Evolutionary conservation across 2,888 invertebrate genomes (phyloP), one percentile per base, ranked within the genome.

Genomic region (Iselma pallidipennis): DNA sequence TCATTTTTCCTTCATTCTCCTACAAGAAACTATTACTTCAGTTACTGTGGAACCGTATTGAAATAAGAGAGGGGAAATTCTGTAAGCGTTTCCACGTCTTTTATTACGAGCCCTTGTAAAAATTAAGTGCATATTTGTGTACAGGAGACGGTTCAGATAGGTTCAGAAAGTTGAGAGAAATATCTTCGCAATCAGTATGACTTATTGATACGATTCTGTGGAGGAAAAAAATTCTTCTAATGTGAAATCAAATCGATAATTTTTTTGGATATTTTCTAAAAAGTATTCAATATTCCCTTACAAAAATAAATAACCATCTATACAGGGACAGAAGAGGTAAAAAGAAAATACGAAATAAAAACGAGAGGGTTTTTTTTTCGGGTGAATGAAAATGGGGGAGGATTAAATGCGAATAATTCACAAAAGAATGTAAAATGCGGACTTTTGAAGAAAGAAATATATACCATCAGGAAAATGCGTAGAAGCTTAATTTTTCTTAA

Each of bases 61-160:
- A 33, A 33, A 33, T 33, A 5, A 14, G 33, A 14, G 10, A 28
- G 25, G 26, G 54, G 26, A 54, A 33, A 33, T 29, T 33, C 42
- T 33, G 25, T 26, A 49, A 50, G 58, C 48, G 42, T 52, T 48
- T 58, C 37, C 37, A 14, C 49, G 48, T 33, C 49, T 57, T 58
- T 58, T 29, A 37, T 42, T 50, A 51, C 33, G 14, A 33, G 4
- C 1, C 7, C 12, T 33, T 33, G 4, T 1, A 12, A 12, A 55
- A 59, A 59, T 59, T 53, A 60, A 60, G 60, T 60, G 60, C 55
- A 60, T 51, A 56, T 55, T 60, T 60, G 42, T 59, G 59, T 59
- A 37, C 14, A 37, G 14, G 42, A 37, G 42, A n/a, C n/a, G n/a
- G n/a, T n/a, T n/a, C n/a, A n/a, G n/a, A n/a, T n/a, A n/a, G n/a